Evolutionary conservation across 2,797 vertebrate species (phyloP), one percentile per base, ranked within the genome.

Genomic region (Holocentrus rufus): DNA sequence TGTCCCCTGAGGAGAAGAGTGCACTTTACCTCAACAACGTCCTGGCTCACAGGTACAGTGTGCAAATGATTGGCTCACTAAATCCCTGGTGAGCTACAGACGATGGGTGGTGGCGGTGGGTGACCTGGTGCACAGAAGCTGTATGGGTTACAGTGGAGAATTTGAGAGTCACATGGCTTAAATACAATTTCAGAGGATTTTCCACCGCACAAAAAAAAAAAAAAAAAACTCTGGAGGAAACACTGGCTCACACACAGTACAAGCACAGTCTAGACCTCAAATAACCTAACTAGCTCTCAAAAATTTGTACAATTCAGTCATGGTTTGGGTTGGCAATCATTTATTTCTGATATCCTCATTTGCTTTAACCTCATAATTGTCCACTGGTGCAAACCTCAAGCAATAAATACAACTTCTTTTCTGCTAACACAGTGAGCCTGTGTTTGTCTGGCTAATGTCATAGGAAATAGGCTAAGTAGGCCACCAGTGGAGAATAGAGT

Each of bases 1-100:
- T 97, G 68, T 93, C 95, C 18, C 74, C 94, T 7, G 97, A 99
- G 79, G 97, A 98, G 85, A 97, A 94, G 90, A 94, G 90, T 4
- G 65, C 85, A 22, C 90, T 98, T 70, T 93, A 95, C 88, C 95
- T 98, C 68, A 95, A 86, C 88, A 95, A 95, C 75, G 79, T 93
- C 64, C 88, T 91, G 20, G 5, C 52, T 42, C 25, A 73, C 22
- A 50, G 22, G 22, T 65, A 39, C 20, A 22, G 1, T 39, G 22
- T 59, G 30, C 7, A 50, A 18, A 5, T 7, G 11, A 15, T n/a
- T 30, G 18, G 5, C 23, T 31, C 20, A 54, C 20, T 54, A 46
- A 72, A 92, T 80, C 80, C 92, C 15, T 10, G 17, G 2, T 52
- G 47, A 50, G 31, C 36, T 20, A 3, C 44, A 27, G 18, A 52